These are phyloP conservation scores for Frankliniella fusca DNA, from an alignment of 2,888 invertebrate genomes.

Conservation along the genomic window DNA sequence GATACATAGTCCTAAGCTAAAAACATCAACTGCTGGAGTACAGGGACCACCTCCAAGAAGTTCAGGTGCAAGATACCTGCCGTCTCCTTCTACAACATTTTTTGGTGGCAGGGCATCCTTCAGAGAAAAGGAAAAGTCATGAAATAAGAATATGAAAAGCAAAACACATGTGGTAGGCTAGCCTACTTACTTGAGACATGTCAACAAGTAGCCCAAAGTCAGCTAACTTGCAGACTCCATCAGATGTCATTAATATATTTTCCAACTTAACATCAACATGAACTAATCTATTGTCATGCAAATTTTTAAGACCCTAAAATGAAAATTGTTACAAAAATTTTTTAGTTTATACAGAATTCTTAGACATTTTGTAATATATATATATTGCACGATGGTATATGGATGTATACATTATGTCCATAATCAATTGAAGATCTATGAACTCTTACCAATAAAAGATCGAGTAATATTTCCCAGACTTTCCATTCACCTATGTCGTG, in stretches of 20 bases:
- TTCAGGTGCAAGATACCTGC: conserved; percentile 70
- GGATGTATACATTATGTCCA: too few species aligned
- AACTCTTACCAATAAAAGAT: conserved; percentile 50
- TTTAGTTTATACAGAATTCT: conserved; percentile 24
- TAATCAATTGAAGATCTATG: too few species aligned
- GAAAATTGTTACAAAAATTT: conserved; percentile 34
- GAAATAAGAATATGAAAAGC: not conserved
- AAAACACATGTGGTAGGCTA: not conserved
- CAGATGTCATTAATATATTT: conserved; percentile 65
- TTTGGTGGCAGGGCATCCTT: conserved; percentile 1
- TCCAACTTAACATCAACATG: conserved; percentile 76
- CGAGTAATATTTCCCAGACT: conserved; percentile 63
- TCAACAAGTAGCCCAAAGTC: conserved; percentile 58
- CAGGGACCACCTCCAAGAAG: conserved; percentile 58
- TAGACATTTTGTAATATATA: not conserved
- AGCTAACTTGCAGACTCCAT: conserved; percentile 57
- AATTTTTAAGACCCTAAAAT: conserved; percentile 59
- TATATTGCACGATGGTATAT: too few species aligned
- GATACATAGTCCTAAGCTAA: conserved; percentile 67
- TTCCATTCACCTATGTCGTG: conserved; percentile 57
- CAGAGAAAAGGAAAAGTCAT: not conserved
- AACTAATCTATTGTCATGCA: conserved; percentile 63
- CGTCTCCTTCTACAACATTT: conserved; percentile 63
- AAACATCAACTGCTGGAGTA: conserved; percentile 67
- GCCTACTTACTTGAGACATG: conserved; percentile 43